Evolutionary conservation across 2,113 vertebrate species (phyloP).

Genomic region (Protobothrops mucrosquamatus): DNA sequence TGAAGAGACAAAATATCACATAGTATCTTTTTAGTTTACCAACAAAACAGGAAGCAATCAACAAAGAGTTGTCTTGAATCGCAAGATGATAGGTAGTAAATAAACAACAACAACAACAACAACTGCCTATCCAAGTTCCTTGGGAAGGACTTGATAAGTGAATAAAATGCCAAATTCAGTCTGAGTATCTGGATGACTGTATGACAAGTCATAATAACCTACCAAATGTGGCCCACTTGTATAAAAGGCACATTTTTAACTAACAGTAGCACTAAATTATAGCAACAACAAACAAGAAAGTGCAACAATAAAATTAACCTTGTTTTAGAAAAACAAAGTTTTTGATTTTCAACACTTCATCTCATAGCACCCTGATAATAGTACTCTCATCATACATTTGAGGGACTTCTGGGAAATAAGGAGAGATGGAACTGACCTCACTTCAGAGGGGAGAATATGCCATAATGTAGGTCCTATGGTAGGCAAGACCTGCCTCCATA

Average conservation of each 20-base stretch:
- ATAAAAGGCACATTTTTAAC: neutral
- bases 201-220: neutral
- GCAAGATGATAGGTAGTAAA: neutral
- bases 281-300: neutral
- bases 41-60: neutral
- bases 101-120: neutral
- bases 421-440: neutral
- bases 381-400: neutral
- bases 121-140: neutral
- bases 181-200: neutral
- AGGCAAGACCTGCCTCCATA: neutral
- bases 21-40: neutral
- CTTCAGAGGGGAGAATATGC: neutral
- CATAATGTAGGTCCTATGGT: neutral
- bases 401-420: neutral
- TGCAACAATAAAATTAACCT: neutral
- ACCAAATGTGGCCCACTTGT: neutral
- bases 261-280: neutral
- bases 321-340: neutral
- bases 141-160: neutral
- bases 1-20: neutral
- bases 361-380: neutral
- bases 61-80: neutral
- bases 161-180: neutral
- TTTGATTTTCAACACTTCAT: neutral